These are phyloP conservation scores for Adela reaumurella DNA, from an alignment of 2,888 invertebrate genomes.

Conservation along the genomic window DNA sequence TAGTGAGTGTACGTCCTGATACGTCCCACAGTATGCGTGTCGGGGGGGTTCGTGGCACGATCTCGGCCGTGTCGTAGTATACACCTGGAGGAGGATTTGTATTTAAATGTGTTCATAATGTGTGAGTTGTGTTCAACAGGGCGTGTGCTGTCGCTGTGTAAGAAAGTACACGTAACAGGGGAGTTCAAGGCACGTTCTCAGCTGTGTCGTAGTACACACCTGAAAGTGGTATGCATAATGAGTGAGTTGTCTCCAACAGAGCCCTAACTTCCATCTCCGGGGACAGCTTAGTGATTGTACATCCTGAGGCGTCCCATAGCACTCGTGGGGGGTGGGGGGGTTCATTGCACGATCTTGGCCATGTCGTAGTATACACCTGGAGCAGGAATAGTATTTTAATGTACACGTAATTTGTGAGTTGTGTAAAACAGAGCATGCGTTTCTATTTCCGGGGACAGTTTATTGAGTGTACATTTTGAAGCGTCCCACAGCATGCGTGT, in stretches of 20 bases:
- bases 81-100: no score
- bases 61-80: conserved; percentile 58
- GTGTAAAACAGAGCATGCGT: no score
- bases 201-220: conserved; percentile 62
- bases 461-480: conserved; percentile 18
- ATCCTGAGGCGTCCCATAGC: conserved; percentile 20
- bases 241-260: conserved; percentile 88
- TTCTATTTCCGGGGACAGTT: conserved; percentile 67
- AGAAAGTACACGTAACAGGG: conserved; percentile 25
- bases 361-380: conserved; percentile 65
- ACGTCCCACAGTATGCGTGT: conserved; percentile 25
- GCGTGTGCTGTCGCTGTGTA: no score
- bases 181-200: conserved; percentile 41
- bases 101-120: no score
- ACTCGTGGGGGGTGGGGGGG: conserved; percentile 23
- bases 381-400: no score
- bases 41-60: conserved; percentile 31
- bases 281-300: conserved; percentile 28
- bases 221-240: no score
- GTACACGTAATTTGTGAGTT: no score
- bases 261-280: conserved; percentile 84
- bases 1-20: conserved; percentile 19
- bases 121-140: no score
- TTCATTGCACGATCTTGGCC: conserved; percentile 43
- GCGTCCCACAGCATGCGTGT: conserved; percentile 25